A percentile compares a stretch with the other conserved stretches of the same genome.
phyloP scores from a whole-genome alignment of 1,140 invertebrate species.

The Drosophila murphyi region DNA sequence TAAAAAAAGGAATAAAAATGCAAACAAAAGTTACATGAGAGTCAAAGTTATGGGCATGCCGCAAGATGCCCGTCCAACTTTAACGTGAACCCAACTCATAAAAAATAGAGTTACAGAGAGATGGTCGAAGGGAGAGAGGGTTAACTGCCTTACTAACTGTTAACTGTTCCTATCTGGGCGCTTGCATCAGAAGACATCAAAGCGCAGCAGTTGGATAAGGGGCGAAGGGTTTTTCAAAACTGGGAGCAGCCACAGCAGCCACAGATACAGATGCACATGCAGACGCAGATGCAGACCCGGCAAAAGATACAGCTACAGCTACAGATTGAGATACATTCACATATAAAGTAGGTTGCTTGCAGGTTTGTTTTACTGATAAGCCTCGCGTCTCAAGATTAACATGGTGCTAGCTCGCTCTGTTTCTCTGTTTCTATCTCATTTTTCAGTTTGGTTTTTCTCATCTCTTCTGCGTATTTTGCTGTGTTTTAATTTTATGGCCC shows the following conservation, averaged over 20 bases:
- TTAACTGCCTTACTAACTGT: constrained; percentile 49
- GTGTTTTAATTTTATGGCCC: constrained; percentile 77
- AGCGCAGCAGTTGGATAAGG: constrained; percentile 51
- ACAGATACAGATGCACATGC: constrained; percentile 22
- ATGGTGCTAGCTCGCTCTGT: constrained; percentile 38
- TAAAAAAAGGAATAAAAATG: constrained; percentile 68
- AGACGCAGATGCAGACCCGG: constrained; percentile 11
- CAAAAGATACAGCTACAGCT: constrained; percentile 24
- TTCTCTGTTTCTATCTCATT: constrained; percentile 19
- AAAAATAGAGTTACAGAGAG: constrained; percentile 50
- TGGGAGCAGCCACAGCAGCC: constrained; percentile 38
- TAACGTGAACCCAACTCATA: constrained; percentile 57
- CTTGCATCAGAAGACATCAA: constrained; percentile 72
- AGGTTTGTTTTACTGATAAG: constrained; percentile 77
- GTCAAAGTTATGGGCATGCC: constrained; percentile 64
- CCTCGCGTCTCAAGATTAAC: constrained; percentile 68
- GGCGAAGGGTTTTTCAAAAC: constrained; percentile 24
- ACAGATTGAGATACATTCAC: constrained; percentile 49
- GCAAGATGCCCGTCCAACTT: constrained; percentile 43
- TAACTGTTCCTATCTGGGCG: constrained; percentile 68
- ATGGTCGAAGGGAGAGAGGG: neutral
- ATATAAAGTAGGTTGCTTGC: constrained; percentile 73
- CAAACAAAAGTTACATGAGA: constrained; percentile 76
- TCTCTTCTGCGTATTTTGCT: constrained; percentile 67
- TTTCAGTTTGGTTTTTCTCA: constrained; percentile 11